Evolutionary conservation across 2,113 vertebrate genomes (phyloP).

Genomic region (Grantiella picta): DNA sequence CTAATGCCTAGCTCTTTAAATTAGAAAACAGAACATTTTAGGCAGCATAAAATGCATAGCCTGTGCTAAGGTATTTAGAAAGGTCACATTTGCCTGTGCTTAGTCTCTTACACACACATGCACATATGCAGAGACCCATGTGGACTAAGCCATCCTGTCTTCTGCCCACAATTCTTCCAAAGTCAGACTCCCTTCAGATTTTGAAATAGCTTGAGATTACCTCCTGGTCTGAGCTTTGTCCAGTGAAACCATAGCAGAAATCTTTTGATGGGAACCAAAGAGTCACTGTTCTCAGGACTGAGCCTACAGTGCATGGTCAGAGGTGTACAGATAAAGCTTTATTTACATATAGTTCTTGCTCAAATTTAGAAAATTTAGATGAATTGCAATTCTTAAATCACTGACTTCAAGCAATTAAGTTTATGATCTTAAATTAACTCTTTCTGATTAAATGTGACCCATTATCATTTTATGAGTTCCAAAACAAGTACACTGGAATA

Average conservation of each 20-base stretch:
- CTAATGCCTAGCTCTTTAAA: neutral
- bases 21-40: neutral
- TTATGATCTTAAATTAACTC: neutral
- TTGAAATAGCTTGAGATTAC: neutral
- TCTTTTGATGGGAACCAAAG: neutral
- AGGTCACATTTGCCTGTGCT: neutral
- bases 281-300: neutral
- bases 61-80: neutral
- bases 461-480: neutral
- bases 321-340: neutral
- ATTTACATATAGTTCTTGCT: neutral
- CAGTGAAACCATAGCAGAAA: neutral
- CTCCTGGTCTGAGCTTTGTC: neutral
- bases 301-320: neutral
- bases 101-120: neutral
- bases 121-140: neutral
- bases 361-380: neutral
- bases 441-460: neutral
- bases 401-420: neutral
- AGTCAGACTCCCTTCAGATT: neutral
- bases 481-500: neutral
- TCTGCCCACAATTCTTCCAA: neutral
- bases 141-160: neutral
- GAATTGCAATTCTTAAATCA: neutral
- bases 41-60: neutral